Percentiles rank a stretch among this genome's conserved stretches.
Conservation (phyloP, 2,113 vertebrate genomes). For the Dasyurus viverrinus region DNA sequence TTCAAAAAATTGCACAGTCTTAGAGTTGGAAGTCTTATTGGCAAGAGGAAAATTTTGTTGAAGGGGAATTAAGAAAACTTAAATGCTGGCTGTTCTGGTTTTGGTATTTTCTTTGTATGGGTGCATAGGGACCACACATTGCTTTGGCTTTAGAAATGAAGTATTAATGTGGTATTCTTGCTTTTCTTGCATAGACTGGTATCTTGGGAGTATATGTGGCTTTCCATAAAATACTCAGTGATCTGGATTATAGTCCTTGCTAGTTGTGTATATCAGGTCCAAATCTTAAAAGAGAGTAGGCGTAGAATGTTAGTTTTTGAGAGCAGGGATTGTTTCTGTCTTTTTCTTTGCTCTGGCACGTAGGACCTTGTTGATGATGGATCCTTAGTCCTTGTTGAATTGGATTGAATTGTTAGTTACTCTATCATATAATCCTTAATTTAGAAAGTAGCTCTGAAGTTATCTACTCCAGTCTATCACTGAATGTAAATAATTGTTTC, state of each 20-base stretch:
- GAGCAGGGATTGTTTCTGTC: not conserved
- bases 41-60: not conserved
- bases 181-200: not conserved
- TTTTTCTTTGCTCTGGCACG: not conserved
- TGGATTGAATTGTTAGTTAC: not conserved
- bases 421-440: not conserved
- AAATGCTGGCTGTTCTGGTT: not conserved
- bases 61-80: not conserved
- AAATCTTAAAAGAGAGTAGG: not conserved
- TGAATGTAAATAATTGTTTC: not conserved
- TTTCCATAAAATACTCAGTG: not conserved
- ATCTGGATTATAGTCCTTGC: not conserved
- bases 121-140: not conserved
- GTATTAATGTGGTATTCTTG: not conserved
- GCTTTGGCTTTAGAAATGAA: not conserved
- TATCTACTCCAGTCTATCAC: not conserved
- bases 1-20: not conserved
- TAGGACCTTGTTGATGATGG: too few species aligned
- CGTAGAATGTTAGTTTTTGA: not conserved
- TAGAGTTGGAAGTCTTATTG: not conserved
- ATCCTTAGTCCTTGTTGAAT: not conserved
- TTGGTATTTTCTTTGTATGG: not conserved
- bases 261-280: not conserved
- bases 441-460: not conserved
- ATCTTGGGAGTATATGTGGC: not conserved